These are phyloP conservation scores for Paramuricea clavata DNA, from an alignment of 92 coral and sea anemone genomes.

Conservation along the genomic window DNA sequence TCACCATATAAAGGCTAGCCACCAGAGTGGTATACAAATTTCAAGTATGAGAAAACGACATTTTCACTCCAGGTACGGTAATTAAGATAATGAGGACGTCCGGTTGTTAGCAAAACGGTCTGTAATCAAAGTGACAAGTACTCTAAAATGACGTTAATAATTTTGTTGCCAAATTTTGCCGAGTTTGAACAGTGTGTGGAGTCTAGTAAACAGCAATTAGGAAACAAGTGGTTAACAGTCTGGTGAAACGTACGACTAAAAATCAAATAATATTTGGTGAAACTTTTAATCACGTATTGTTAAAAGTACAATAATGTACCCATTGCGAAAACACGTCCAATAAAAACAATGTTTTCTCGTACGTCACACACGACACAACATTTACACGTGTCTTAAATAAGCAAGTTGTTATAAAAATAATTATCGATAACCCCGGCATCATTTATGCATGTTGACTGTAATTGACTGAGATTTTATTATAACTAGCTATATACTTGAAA, in stretches of 20 bases:
- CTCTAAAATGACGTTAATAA: conserved; percentile 8
- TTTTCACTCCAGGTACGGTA: neutral
- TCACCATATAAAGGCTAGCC: neutral
- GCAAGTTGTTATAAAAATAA: no score
- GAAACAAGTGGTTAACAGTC: no score
- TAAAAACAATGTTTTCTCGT: neutral
- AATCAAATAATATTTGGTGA: no score
- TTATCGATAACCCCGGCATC: no score
- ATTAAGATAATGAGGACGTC: neutral
- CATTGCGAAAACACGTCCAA: neutral
- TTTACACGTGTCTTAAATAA: no score
- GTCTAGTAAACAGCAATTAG: neutral
- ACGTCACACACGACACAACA: neutral
- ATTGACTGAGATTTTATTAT: no score
- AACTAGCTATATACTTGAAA: no score
- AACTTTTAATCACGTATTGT: no score
- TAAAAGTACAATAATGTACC: no score
- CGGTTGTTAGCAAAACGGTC: neutral
- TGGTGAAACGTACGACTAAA: no score
- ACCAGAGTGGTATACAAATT: neutral
- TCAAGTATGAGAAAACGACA: neutral
- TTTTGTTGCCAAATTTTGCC: neutral
- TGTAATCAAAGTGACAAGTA: neutral
- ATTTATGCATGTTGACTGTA: no score
- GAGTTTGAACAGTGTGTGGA: neutral